These are phyloP conservation scores for Neomonachus schauinslandi DNA, from an alignment of 2,113 vertebrate genomes.

Conservation along the genomic window DNA sequence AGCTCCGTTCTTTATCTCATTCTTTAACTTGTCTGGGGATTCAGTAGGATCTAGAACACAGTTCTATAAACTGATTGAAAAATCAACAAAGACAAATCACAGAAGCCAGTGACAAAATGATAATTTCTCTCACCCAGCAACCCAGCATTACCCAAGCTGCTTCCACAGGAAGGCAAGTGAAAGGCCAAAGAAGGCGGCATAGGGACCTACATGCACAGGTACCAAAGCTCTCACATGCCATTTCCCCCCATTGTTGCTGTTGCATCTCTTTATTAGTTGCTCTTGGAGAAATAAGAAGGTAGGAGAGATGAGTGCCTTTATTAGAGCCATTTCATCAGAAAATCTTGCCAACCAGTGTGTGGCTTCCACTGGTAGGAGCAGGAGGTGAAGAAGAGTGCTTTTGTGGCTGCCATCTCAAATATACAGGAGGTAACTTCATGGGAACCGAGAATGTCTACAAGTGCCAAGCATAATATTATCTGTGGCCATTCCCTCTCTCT, in stretches of 20 bases:
- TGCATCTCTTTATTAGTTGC: constrained; percentile 37
- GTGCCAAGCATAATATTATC: constrained; percentile 38
- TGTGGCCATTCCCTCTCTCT: constrained; percentile 45
- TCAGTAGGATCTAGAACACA: constrained; percentile 59
- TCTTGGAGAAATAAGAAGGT: constrained; percentile 15
- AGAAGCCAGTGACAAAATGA: constrained; percentile 46
- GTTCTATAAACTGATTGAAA: constrained; percentile 55
- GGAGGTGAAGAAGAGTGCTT: background rate
- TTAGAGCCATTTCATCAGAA: constrained; percentile 32
- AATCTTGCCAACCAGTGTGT: constrained; percentile 38
- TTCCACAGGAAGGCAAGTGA: constrained; percentile 10
- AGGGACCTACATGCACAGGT: background rate
- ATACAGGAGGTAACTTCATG: constrained; percentile 41
- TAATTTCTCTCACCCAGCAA: constrained; percentile 1
- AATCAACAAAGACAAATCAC: constrained; percentile 71
- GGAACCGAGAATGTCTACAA: constrained; percentile 30
- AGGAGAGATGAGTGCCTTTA: background rate
- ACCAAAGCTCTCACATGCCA: background rate
- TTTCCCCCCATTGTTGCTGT: background rate
- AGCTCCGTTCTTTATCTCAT: constrained; percentile 9
- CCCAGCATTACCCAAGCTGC: background rate
- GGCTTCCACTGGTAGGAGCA: background rate
- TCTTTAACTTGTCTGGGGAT: constrained; percentile 58
- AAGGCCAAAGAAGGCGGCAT: background rate
- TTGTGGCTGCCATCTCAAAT: constrained; percentile 67